Conservation (phyloP, 92 coral and sea anemone genomes). For the Epizoanthus scotinus region DNA sequence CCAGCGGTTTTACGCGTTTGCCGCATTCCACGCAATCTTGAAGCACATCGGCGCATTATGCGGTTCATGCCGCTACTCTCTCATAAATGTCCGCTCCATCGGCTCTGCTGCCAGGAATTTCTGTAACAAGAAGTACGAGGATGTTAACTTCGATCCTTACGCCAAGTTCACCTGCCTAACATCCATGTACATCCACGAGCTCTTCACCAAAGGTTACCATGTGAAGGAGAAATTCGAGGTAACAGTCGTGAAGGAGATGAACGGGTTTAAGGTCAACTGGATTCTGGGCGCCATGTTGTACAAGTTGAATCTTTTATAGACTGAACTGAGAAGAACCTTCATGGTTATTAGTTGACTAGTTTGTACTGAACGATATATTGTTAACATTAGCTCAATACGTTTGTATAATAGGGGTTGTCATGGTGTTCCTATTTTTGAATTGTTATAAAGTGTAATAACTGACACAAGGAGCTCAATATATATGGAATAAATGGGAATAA, state of each 20-base stretch:
- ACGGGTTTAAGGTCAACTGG: slow-evolving; percentile 30
- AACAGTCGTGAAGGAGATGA: slow-evolving; percentile 7
- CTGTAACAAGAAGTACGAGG: too few species aligned
- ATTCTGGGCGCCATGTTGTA: slow-evolving; percentile 28
- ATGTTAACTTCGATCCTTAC: slow-evolving; percentile 1
- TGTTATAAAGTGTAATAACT: too few species aligned
- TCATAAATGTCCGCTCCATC: slow-evolving; percentile 15
- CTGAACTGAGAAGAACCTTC: too few species aligned
- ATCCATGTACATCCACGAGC: slow-evolving; percentile 38
- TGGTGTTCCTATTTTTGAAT: too few species aligned
- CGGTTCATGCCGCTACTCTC: slow-evolving; percentile 1
- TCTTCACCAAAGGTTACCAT: too few species aligned
- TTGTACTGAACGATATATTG: too few species aligned
- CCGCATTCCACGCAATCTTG: slow-evolving; percentile 31
- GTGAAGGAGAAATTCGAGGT: not conserved
- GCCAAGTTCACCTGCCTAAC: slow-evolving; percentile 20
- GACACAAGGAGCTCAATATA: too few species aligned
- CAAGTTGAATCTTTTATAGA: too few species aligned
- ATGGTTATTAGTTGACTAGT: too few species aligned
- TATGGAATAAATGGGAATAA: too few species aligned
- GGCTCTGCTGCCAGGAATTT: slow-evolving; percentile 26
- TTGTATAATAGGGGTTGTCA: too few species aligned
- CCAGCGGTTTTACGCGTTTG: slow-evolving; percentile 24
- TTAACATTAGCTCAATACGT: too few species aligned
- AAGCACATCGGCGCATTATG: slow-evolving; percentile 38